phyloP scores from a whole-genome alignment of 2,797 vertebrate genomes.

The Nasua narica region DNA sequence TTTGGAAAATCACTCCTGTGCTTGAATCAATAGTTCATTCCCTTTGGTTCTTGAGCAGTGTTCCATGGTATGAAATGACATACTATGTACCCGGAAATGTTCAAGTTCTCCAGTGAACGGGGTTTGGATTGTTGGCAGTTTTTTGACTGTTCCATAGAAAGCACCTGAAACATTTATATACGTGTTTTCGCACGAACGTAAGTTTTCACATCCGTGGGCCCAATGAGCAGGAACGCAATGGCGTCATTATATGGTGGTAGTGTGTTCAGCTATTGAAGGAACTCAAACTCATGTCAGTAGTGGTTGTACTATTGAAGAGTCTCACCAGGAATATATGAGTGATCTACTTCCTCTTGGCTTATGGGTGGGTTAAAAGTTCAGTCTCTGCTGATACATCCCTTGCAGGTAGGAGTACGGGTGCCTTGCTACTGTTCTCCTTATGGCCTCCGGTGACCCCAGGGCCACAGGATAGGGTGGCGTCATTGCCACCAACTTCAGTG shows the following conservation, averaged over 20 bases:
- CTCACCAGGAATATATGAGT: not conserved
- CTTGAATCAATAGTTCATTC: not conserved
- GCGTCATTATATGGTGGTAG: not conserved
- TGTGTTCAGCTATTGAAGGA: not conserved
- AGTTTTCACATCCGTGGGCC: not conserved
- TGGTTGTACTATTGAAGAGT: not conserved
- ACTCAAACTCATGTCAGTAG: not conserved
- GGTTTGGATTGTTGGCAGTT: not conserved
- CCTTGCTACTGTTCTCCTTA: not conserved
- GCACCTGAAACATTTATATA: not conserved
- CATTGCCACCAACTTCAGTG: not conserved
- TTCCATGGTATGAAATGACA: not conserved
- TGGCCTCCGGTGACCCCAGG: not conserved
- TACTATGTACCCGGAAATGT: not conserved
- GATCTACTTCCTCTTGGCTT: not conserved
- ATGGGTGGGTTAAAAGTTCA: not conserved
- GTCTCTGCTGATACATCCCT: not conserved
- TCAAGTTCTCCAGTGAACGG: not conserved
- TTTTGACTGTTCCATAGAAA: not conserved
- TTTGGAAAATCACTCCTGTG: not conserved
- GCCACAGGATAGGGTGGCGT: not conserved
- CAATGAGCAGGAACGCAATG: not conserved
- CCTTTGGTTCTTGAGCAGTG: not conserved
- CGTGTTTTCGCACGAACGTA: not conserved
- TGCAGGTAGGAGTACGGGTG: not conserved